Evolutionary conservation across 2,888 invertebrate species (phyloP).

Genomic region (Heliconius aoede): DNA sequence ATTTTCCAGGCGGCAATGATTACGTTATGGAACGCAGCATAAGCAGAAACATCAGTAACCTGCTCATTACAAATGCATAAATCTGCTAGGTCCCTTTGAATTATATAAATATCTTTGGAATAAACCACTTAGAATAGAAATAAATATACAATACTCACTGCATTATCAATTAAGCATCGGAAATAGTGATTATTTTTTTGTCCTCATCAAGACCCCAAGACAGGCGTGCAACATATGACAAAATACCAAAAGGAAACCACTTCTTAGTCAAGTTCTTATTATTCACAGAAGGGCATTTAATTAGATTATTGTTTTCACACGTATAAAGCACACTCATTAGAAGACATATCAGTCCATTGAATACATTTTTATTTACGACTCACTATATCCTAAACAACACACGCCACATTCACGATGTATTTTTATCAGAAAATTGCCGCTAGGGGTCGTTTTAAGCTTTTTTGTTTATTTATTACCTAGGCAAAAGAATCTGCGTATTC

Average conservation of each 20-base stretch:
- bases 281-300: constrained; percentile 56
- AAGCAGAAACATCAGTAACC: constrained; percentile 61
- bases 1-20: constrained; percentile 46
- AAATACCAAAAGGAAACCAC: constrained; percentile 73
- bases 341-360: constrained; percentile 64
- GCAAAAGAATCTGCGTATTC: constrained; percentile 27
- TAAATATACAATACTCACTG: constrained; percentile 70
- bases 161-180: constrained; percentile 80
- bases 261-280: constrained; percentile 57
- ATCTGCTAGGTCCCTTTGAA: constrained; percentile 44
- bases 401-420: constrained; percentile 84
- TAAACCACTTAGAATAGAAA: constrained; percentile 50
- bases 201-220: constrained; percentile 78
- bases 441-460: constrained; percentile 64
- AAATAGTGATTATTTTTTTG: constrained; percentile 80
- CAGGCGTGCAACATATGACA: constrained; percentile 82
- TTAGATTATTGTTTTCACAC: constrained; percentile 61
- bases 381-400: constrained; percentile 82
- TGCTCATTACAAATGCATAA: constrained; percentile 58
- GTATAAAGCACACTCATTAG: constrained; percentile 63
- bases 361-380: constrained; percentile 83
- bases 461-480: constrained; percentile 39
- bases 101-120: constrained; percentile 43
- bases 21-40: constrained; percentile 46
- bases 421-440: constrained; percentile 69